Conservation (phyloP, 2,797 vertebrate genomes). For the Lithobates pipiens region DNA sequence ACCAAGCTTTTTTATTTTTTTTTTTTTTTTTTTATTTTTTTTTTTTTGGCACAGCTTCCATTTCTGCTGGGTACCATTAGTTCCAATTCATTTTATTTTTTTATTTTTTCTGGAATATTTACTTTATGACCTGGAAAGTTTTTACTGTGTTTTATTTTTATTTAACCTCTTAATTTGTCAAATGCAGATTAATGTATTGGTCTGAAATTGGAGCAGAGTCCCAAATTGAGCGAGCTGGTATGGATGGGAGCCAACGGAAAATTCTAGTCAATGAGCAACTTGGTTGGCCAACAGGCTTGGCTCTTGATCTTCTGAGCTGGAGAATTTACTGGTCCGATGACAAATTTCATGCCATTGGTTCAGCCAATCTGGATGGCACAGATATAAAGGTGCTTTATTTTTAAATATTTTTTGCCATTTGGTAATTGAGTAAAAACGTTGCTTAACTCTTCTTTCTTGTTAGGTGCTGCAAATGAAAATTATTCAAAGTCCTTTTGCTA, state of each 20-base stretch:
- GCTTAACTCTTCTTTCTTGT: background rate
- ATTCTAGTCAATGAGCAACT: constrained; percentile 79
- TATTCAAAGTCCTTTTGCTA: constrained; percentile 84
- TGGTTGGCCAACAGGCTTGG: constrained; percentile 87
- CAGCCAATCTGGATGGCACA: constrained; percentile 82
- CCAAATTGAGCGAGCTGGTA: constrained; percentile 82
- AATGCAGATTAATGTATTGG: constrained; percentile 89
- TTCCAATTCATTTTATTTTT: too few relatives aligned
- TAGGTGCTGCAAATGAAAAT: constrained; percentile 85
- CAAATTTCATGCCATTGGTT: constrained; percentile 85
- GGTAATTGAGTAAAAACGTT: too few relatives aligned
- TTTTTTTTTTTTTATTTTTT: too few relatives aligned
- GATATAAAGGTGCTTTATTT: constrained; percentile 75
- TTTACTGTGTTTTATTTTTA: background rate
- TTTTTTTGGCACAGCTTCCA: too few relatives aligned
- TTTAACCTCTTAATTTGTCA: background rate
- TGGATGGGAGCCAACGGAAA: constrained; percentile 86
- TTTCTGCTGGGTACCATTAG: too few relatives aligned
- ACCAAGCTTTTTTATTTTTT: too few relatives aligned
- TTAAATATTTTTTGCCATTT: background rate
- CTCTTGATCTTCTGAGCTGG: constrained; percentile 81
- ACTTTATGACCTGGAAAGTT: too few relatives aligned
- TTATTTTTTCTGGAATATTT: too few relatives aligned
- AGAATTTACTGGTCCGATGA: constrained; percentile 92
- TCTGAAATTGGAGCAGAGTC: constrained; percentile 85